Base-by-base conservation (phyloP, 2,113 vertebrate species). In the Cettia cetti region DNA sequence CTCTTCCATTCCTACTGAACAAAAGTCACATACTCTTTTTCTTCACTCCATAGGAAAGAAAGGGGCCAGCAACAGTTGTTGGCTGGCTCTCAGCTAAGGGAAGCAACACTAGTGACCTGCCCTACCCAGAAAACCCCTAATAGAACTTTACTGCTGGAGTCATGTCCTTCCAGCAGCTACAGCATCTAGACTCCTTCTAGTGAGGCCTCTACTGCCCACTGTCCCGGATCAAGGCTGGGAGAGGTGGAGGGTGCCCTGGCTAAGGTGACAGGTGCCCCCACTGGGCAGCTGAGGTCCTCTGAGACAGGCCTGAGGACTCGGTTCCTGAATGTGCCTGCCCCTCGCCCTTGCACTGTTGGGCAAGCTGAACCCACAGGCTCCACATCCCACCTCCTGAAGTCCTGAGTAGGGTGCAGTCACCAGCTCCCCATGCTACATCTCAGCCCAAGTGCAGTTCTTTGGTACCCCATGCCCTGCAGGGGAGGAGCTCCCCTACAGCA, bases 401-500 rank as follows among this genome's bases (percentile, higher is more conserved):
- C 30, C 17, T 0, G 0, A 40, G 9, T 15, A 21, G 11, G 52
- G 66, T 1, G 13, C 35, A 61, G 27, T 19, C 40, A 69, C 21
- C 54, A 61, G 5, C 33, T 78, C 33, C 39, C 11, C 2, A 0
- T 2, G 2, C 69, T 31, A 53, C 27, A 57, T 10, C 45, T 6
- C 19, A 28, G 40, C 13, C 26, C 60, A 61, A 18, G 37, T 10
- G 18, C 6, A 13, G 37, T 22, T 88, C 45, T 70, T 64, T 28
- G 28, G 39, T 31, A 59, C 13, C 13, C 24, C 10, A 13, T 13
- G 31, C 18, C 19, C 27, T 15, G 4, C 61, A 69, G 17, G 12
- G 16, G n/a, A 70, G 72, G 30, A 83, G n/a, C 15, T 76, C 35
- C 35, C 27, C 69, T 45, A 40, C 0, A 3, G n/a, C 4, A 5